Base-by-base conservation (phyloP, 1,140 invertebrate species). In the Aphelinus certus region DNA sequence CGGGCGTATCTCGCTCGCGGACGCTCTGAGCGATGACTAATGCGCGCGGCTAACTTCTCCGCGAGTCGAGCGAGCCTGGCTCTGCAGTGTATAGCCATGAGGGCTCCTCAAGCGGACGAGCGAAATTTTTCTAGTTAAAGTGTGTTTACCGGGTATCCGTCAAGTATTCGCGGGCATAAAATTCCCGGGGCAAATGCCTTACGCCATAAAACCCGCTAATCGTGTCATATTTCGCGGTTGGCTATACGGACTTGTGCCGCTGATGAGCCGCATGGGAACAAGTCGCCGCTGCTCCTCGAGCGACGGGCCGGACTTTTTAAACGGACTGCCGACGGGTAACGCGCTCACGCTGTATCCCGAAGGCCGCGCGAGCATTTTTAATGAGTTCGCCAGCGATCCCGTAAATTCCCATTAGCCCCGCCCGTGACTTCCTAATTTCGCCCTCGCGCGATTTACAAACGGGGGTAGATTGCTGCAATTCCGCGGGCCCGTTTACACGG, bases 381-480 rank as follows among this genome's bases (percentile, higher is more conserved):
- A 74, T 49, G 63, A 74, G 43, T 74, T 62, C 53, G 0, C 51
- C 7, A 26, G 7, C 47, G 57, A 55, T 53, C 61, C 7, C 67
- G 58, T 75, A 70, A 75, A 75, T 70, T 70, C 51, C 61, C 61
- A 70, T 75, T 71, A 65, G 3, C 60, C 61, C 1, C 48, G 5
- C 49, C 42, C 3, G 53, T 47, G 42, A 65, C 68, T 65, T 75
- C 67, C 61, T 70, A 60, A 74, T 74, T 69, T 69, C 49, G 7
- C 53, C 5, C 43, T 47, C 26, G 47, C 71, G n/a, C 55, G 26
- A 46, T 63, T 45, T 7, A 10, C 55, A 47, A 51, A 67, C 61
- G 53, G 62, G 57, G 45, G 43, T 63, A 5, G 45, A 69, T 74
- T 64, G 45, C 60, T 49, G 60, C 55, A 69, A 70, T 70, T 70